Evolutionary conservation across 2,113 vertebrate species (phyloP).

Genomic region (Australoheros scitulus): DNA sequence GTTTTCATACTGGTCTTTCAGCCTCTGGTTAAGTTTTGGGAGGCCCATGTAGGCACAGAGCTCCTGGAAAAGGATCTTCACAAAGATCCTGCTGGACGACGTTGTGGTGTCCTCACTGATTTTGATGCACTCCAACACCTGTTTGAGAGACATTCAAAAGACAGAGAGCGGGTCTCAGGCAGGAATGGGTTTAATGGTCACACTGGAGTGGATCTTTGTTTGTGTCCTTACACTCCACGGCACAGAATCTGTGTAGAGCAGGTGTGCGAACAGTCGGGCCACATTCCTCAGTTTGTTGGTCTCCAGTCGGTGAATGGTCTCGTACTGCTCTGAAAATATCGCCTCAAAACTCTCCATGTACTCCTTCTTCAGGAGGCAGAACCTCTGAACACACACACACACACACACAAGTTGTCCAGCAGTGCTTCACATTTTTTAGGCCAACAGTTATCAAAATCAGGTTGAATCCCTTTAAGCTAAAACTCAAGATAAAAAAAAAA

Average conservation of each 20-base stretch:
- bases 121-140: slow-evolving; percentile 95
- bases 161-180: not conserved
- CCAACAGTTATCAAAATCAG: not conserved
- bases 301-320: slow-evolving; percentile 97
- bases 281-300: slow-evolving; percentile 98
- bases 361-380: slow-evolving; percentile 97
- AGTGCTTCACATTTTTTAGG: too few relatives aligned
- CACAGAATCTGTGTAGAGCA: slow-evolving; percentile 95
- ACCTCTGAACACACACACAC: slow-evolving; percentile 81
- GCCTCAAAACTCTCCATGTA: slow-evolving; percentile 98
- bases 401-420: not conserved
- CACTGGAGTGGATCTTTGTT: not conserved
- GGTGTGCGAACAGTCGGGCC: slow-evolving; percentile 96
- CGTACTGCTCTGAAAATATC: slow-evolving; percentile 96
- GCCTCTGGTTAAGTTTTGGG: slow-evolving; percentile 92
- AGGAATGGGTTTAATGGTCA: not conserved
- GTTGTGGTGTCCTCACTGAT: slow-evolving; percentile 98
- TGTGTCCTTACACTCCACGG: slow-evolving; percentile 92
- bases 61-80: slow-evolving; percentile 99
- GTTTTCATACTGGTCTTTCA: slow-evolving; percentile 90
- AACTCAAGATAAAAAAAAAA: not conserved
- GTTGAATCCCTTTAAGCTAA: not conserved
- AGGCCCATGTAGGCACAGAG: slow-evolving; percentile 99
- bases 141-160: slow-evolving; percentile 7
- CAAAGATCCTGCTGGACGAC: slow-evolving; percentile 97